phyloP scores from a whole-genome alignment of 2,113 vertebrate genomes.

The Climacteris rufus region DNA sequence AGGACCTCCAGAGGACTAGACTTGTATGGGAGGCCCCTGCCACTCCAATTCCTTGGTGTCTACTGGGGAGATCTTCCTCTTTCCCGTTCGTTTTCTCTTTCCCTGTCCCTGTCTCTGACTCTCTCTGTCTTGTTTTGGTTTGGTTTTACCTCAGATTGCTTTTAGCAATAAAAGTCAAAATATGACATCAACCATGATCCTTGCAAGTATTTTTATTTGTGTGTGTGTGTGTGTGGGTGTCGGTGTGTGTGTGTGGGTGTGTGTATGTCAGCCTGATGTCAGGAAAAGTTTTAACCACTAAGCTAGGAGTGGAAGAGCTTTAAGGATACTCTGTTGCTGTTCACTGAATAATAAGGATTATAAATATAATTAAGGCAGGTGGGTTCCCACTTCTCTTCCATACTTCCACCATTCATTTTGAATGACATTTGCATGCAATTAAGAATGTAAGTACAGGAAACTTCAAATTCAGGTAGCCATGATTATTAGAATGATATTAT shows the following conservation, averaged over 20 bases:
- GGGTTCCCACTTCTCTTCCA: background rate
- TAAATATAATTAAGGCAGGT: background rate
- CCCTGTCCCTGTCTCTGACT: background rate
- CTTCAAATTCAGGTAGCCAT: background rate
- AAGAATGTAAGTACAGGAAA: background rate
- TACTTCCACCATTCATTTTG: background rate
- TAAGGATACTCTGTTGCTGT: background rate
- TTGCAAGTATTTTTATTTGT: background rate
- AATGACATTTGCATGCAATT: background rate
- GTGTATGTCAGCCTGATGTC: background rate
- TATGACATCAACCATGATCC: background rate
- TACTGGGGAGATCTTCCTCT: background rate
- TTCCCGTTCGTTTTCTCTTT: background rate
- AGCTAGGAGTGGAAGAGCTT: background rate
- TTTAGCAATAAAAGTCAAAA: background rate
- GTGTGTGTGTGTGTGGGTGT: accelerated
- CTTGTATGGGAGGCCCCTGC: accelerated
- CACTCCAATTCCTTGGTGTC: background rate
- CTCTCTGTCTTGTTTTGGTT: background rate
- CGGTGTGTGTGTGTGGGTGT: accelerated
- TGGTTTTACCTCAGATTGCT: background rate
- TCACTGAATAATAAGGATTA: background rate
- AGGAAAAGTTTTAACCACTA: background rate
- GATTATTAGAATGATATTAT: background rate
- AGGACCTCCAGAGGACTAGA: background rate